Evolutionary conservation across 2,888 invertebrate genomes (phyloP), one percentile per base, ranked within the genome.

Genomic region (Dynastes maya): DNA sequence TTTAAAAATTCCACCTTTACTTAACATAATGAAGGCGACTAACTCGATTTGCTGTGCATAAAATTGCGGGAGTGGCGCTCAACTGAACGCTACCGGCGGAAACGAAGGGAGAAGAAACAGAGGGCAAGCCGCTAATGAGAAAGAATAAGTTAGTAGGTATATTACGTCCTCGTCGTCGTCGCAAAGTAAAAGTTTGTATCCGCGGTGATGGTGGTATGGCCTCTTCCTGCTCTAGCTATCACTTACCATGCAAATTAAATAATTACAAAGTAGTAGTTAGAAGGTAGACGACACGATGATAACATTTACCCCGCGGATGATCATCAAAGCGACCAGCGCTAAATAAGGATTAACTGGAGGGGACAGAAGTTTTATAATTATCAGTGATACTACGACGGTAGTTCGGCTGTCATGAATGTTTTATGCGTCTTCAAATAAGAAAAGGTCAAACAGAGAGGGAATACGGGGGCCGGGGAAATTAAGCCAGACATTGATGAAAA

Each of bases 241-340:
- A 87, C 87, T 87, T 87, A 86, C 86, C 86, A 88, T 88, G 88
- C 87, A 88, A 88, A 88, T 88, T 88, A 87, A 87, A 88, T 88
- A 87, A 88, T 88, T 88, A 87, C 86, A 86, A 87, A 88, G 86
- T 87, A 86, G 72, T 74, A 74, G 72, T 74, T 74, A 61, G 61
- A 32, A 58, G 86, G 85, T 86, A 85, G 82, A 84, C 83, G 72
- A 84, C 82, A 82, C 80, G 85, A 85, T 85, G 85, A 85, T 85
- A 85, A 75, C 85, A 84, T 86, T 85, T 85, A 84, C 85, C 83
- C 81, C 79, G 71, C 37, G 71, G 72, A 84, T 84, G 83, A 84
- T 84, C 84, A 82, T 85, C 86, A 86, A 86, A 86, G 86, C 84
- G 84, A 58, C 45, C 85, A 84, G 82, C 80, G 82, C 81, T 83